Conservation (phyloP, 2,888 invertebrate genomes). For the Polydrusus cervinus region DNA sequence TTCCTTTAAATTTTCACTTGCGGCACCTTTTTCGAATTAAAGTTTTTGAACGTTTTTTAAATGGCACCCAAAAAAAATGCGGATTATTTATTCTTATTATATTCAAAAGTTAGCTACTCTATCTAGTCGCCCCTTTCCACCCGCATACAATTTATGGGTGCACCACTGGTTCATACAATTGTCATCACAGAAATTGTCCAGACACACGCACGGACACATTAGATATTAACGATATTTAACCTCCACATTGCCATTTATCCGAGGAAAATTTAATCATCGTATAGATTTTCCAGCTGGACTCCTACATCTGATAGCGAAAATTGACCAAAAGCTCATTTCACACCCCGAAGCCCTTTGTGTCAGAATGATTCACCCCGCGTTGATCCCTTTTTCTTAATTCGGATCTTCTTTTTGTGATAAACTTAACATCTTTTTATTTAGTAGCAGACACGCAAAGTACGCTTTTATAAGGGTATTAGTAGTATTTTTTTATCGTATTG, state of each 20-base stretch:
- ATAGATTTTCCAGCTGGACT: conserved; percentile 56
- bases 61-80: too few relatives aligned
- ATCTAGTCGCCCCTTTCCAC: too few relatives aligned
- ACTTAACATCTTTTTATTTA: conserved; percentile 36
- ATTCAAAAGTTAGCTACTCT: too few relatives aligned
- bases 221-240: conserved; percentile 7
- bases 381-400: conserved; percentile 55
- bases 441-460: background rate
- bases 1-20: too few relatives aligned
- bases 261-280: conserved; percentile 50
- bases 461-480: background rate
- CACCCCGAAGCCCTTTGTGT: conserved; percentile 53
- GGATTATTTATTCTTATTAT: too few relatives aligned
- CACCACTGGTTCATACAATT: too few relatives aligned
- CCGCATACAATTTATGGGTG: too few relatives aligned
- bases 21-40: too few relatives aligned
- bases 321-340: conserved; percentile 57
- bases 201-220: too few relatives aligned
- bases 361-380: conserved; percentile 52
- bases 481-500: too few relatives aligned
- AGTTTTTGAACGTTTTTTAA: too few relatives aligned
- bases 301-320: conserved; percentile 55
- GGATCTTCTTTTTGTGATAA: conserved; percentile 44
- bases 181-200: too few relatives aligned
- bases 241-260: conserved; percentile 10